Evolutionary conservation across 2,113 vertebrate species (phyloP).

Genomic region (Nyctibius bracteatus): DNA sequence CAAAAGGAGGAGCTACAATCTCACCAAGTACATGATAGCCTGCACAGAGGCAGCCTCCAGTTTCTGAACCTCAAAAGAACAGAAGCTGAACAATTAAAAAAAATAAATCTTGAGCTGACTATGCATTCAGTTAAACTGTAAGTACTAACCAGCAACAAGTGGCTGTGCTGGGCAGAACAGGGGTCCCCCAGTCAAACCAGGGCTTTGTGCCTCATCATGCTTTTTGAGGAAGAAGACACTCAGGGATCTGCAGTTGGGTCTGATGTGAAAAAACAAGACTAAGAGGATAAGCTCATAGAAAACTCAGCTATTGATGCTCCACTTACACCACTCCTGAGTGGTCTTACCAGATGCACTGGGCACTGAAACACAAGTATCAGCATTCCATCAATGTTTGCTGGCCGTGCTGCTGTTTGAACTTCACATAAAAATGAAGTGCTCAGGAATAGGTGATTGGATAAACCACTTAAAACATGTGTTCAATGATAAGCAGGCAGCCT

Average conservation of each 20-base stretch:
- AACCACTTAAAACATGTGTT: neutral
- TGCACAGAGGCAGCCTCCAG: neutral
- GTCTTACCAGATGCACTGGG: neutral
- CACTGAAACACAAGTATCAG: neutral
- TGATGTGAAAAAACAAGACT: neutral
- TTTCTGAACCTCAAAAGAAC: neutral
- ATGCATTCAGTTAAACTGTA: accelerated
- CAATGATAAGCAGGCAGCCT: neutral
- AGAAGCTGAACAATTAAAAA: neutral
- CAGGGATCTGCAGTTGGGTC: neutral
- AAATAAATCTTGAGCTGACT: neutral
- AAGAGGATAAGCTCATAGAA: neutral
- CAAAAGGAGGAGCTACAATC: neutral
- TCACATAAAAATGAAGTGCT: neutral
- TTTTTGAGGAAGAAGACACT: neutral
- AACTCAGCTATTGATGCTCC: neutral
- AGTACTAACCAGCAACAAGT: neutral
- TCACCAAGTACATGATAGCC: neutral
- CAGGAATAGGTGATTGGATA: neutral
- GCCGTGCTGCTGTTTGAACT: neutral
- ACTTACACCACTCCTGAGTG: neutral
- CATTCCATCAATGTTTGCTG: neutral
- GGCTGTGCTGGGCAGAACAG: neutral
- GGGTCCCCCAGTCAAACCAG: neutral
- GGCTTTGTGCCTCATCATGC: neutral